Conservation (phyloP, 2,797 vertebrate species). For the Chromobotia macracanthus region DNA sequence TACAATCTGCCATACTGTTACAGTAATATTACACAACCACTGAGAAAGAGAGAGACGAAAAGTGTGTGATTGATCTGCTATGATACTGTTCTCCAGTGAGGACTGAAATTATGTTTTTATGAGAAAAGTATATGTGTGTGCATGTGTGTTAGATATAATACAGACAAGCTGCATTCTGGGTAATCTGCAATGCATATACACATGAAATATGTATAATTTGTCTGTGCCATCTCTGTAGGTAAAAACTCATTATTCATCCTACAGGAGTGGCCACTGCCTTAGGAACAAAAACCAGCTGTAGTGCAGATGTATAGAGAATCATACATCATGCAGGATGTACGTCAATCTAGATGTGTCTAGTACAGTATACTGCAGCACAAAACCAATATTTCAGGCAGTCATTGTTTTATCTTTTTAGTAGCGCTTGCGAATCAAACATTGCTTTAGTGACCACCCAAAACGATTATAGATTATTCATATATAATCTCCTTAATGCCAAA, state of each 20-base stretch:
- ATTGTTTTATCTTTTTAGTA: background rate
- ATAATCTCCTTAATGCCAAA: too few relatives aligned
- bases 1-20: background rate
- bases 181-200: conserved; percentile 34
- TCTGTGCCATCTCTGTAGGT: conserved; percentile 10
- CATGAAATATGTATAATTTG: conserved; percentile 15
- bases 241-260: conserved; percentile 34
- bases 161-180: conserved; percentile 21
- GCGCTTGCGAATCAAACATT: too few relatives aligned
- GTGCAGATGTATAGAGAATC: background rate
- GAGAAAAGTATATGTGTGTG: background rate
- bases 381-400: background rate
- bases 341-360: background rate
- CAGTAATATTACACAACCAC: background rate
- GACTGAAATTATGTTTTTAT: background rate
- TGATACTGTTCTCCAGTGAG: background rate
- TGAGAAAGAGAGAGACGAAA: background rate
- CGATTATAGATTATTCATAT: too few relatives aligned
- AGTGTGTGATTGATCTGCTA: background rate
- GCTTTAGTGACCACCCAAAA: too few relatives aligned
- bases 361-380: background rate
- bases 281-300: conserved; percentile 5
- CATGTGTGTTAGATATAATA: conserved; percentile 15
- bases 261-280: background rate
- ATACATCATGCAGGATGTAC: background rate